These are phyloP conservation scores for Calameuta idolon DNA, from an alignment of 2,888 invertebrate genomes.

Conservation along the genomic window DNA sequence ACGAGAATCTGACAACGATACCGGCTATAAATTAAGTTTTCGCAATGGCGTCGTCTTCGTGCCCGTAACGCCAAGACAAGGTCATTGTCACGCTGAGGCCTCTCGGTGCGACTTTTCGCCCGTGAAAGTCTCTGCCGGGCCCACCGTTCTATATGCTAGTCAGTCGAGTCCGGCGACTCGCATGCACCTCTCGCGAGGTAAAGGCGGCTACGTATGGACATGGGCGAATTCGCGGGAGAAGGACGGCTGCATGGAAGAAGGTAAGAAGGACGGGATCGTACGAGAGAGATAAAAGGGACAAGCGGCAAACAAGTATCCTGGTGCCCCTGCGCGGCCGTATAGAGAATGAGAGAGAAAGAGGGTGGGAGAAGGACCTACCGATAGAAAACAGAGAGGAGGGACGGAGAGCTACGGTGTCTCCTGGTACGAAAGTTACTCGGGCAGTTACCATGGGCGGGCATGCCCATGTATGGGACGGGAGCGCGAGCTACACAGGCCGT, in stretches of 20 bases:
- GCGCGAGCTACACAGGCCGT: neutral
- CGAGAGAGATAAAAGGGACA: neutral
- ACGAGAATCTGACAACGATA: neutral
- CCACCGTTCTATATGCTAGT: neutral
- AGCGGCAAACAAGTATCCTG: neutral
- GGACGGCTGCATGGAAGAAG: neutral
- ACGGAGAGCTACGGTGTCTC: neutral
- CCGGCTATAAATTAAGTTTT: neutral
- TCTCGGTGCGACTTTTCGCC: conserved; percentile 15
- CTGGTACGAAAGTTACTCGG: conserved; percentile 6
- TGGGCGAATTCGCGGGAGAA: neutral
- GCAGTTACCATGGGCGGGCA: neutral
- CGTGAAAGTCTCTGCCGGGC: neutral
- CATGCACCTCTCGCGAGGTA: neutral
- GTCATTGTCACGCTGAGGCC: conserved; percentile 41
- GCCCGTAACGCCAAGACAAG: conserved; percentile 25
- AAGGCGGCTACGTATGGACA: neutral
- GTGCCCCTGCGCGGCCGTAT: neutral
- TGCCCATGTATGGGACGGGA: conserved; percentile 8
- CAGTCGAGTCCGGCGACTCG: neutral
- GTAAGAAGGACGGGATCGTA: neutral
- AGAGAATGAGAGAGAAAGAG: neutral
- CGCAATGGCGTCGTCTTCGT: neutral
- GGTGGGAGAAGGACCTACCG: neutral
- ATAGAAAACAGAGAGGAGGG: neutral